Conservation (phyloP, 2,113 vertebrate genomes). For the Urocolius indicus region DNA sequence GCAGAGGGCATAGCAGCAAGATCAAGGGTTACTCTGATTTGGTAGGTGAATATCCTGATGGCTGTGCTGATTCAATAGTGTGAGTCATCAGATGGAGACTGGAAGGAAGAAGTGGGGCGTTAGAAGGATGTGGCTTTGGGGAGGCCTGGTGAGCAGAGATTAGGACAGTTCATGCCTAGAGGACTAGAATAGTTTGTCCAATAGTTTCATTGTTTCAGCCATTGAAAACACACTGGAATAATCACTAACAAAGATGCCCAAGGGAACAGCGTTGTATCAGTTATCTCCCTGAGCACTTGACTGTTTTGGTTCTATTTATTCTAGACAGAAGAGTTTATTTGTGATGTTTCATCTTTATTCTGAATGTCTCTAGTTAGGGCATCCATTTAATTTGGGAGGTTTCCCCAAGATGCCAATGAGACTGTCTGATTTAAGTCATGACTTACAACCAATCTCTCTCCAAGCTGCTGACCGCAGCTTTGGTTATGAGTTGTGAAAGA, state of each 20-base stretch:
- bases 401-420: background rate
- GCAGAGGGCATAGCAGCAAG: background rate
- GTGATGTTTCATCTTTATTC: background rate
- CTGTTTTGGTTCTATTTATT: constrained; percentile 25
- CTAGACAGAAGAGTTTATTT: constrained; percentile 29
- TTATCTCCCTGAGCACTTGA: constrained; percentile 25
- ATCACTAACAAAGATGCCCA: constrained; percentile 3
- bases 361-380: constrained; percentile 23
- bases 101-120: background rate
- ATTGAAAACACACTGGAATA: background rate
- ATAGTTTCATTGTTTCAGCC: constrained; percentile 3
- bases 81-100: constrained; percentile 18
- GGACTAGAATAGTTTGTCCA: background rate
- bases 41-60: constrained; percentile 14
- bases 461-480: background rate
- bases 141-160: constrained; percentile 7
- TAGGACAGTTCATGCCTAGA: background rate
- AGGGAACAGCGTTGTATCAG: constrained; percentile 11
- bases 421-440: background rate
- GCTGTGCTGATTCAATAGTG: background rate
- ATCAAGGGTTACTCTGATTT: background rate
- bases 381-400: constrained; percentile 36
- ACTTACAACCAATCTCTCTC: constrained; percentile 22
- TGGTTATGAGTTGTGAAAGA: constrained; percentile 50
- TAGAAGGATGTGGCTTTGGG: constrained; percentile 8